Percentiles rank a stretch among this genome's conserved stretches.
Conservation (phyloP, 2,113 vertebrate genomes). For the Protobothrops flavoviridis region DNA sequence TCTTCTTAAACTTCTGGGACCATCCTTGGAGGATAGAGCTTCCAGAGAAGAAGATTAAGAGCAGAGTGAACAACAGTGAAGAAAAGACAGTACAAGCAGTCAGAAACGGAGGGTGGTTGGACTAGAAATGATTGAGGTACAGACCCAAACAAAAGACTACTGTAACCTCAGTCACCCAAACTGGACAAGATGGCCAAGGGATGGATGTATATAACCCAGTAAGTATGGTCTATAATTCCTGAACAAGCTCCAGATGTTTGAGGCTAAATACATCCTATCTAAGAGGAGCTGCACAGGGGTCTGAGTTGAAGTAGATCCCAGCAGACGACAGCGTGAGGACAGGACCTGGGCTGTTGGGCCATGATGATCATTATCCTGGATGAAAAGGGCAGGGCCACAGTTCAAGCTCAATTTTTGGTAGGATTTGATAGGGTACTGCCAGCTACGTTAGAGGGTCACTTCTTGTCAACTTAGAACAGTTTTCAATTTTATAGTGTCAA, state of each 20-base stretch:
- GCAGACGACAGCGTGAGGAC: neutral
- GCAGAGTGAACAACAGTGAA: neutral
- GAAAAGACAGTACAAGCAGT: neutral
- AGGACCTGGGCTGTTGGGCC: neutral
- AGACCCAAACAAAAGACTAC: neutral
- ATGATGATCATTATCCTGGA: neutral
- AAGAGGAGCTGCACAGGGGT: neutral
- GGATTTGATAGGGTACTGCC: neutral
- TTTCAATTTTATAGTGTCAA: neutral
- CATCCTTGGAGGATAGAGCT: neutral
- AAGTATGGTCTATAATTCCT: neutral
- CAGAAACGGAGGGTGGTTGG: neutral
- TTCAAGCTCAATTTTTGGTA: neutral
- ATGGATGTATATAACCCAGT: neutral
- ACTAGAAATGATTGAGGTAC: neutral
- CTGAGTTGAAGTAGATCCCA: neutral
- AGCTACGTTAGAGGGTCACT: neutral
- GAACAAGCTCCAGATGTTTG: neutral
- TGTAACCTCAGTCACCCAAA: neutral
- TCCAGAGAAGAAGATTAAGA: neutral
- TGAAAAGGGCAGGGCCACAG: neutral
- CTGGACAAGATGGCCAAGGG: neutral
- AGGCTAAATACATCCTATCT: neutral
- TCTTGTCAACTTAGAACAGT: neutral
- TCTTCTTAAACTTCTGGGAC: neutral